A percentile compares a stretch with the other conserved stretches of the same genome.
Evolutionary conservation across 2,113 vertebrate species (phyloP).

Genomic region (Orycteropus afer): DNA sequence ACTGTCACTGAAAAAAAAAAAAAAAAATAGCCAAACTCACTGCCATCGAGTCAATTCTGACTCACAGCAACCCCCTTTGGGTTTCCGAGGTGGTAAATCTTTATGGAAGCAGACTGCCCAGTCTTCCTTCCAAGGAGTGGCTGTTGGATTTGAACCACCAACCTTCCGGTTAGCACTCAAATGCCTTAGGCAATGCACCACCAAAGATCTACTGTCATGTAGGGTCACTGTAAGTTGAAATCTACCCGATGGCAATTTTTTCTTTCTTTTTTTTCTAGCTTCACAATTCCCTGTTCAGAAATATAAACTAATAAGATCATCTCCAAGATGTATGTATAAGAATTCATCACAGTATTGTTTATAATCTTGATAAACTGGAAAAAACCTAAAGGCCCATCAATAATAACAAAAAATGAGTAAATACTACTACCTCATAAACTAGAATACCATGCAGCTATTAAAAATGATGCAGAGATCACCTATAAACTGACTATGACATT

Average conservation of each 20-base stretch:
- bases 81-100: no score
- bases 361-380: not conserved
- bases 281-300: not conserved
- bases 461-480: not conserved
- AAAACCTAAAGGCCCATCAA: not conserved
- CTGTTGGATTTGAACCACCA: no score
- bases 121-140: no score
- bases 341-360: not conserved
- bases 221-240: not conserved
- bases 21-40: no score
- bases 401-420: conserved; percentile 27
- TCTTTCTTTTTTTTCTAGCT: not conserved
- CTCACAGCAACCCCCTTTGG: no score
- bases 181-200: no score
- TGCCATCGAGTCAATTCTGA: no score
- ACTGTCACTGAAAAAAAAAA: not conserved
- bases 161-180: no score
- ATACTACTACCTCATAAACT: not conserved
- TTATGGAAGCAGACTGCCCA: no score
- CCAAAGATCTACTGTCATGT: no score
- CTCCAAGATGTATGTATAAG: not conserved
- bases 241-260: not conserved
- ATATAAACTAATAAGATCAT: conserved; percentile 17
- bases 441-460: not conserved
- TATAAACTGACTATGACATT: not conserved